Conservation (phyloP, 2,113 vertebrate genomes). For the Ranitomeya imitator region DNA sequence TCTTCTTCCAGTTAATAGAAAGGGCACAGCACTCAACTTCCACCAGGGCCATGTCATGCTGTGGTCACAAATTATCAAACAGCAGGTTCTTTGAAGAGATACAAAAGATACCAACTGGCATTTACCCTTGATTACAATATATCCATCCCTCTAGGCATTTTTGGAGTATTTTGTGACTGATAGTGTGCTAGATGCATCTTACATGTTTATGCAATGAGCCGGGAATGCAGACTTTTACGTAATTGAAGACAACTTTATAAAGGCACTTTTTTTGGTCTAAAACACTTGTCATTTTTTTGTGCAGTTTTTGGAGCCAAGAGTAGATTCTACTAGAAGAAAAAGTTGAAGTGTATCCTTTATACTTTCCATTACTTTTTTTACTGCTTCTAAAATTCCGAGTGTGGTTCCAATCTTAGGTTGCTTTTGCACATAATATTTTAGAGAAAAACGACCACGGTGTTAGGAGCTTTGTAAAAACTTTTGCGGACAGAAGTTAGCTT, state of each 20-base stretch:
- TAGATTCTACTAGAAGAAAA: no score
- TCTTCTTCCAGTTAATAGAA: conserved; percentile 47
- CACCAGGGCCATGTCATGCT: conserved; percentile 39
- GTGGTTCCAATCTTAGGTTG: no score
- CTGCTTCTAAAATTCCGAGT: no score
- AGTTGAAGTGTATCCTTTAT: no score
- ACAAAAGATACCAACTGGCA: conserved; percentile 54
- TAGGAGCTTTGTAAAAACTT: no score
- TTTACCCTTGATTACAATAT: conserved; percentile 27
- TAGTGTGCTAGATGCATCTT: background rate
- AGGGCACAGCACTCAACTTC: conserved; percentile 50
- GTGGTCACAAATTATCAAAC: conserved; percentile 53
- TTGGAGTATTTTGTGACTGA: conserved; percentile 21
- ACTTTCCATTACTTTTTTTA: no score
- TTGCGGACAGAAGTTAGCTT: no score
- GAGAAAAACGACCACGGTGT: no score
- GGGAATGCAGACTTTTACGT: background rate
- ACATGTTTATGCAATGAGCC: background rate
- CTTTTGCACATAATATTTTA: no score
- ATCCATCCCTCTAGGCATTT: conserved; percentile 27
- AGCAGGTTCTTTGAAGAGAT: conserved; percentile 49
- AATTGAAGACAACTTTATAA: background rate
- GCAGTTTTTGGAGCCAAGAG: no score
- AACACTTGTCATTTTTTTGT: no score
- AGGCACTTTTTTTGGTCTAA: no score